Evolutionary conservation across 2,113 vertebrate species (phyloP), one percentile per base, ranked within the genome.

Genomic region (Sarotherodon lohbergeri): DNA sequence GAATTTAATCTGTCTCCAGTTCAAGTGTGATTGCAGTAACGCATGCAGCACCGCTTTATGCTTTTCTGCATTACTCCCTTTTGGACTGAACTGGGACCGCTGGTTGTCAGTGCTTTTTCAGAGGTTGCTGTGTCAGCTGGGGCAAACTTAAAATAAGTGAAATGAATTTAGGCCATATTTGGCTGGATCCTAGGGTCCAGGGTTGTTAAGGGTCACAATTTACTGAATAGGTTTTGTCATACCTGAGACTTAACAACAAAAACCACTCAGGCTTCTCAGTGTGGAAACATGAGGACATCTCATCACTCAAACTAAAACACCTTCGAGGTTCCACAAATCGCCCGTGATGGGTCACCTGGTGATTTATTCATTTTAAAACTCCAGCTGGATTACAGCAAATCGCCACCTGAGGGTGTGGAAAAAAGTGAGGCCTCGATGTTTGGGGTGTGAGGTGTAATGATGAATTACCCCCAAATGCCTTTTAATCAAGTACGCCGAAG

Each of bases 371-470:
- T 76, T 73, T 50, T 76, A 50, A 50, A 84, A 84, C 36, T 43
- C 19, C 24, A 78, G 36, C 71, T 76, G 43, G 71, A 78, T 78
- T 78, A 17, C 54, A 56, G 56, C 34, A 43, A 63, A 78, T 61
- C 24, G 41, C 32, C 16, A 41, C 39, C 71, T 16, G 27, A 17
- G 22, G 52, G 57, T 56, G 16, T 24, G 29, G 17, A n/a, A 76
- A 13, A 9, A 85, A 61, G 22, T 7, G 27, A 63, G n/a, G 80
- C 68, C 34, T 85, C 81, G 34, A 82, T 32, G 27, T 78, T 76
- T 32, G 46, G 24, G 27, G 50, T 7, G 16, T 78, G 27, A 50
- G 71, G 43, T 80, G 14, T 46, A 39, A 6, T 9, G 36, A 50
- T 79, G 32, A 85, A 85, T 55, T 80, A 39, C 34, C 43, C 39